phyloP scores from a whole-genome alignment of 2,888 invertebrate genomes.

The Drosophila borealis region DNA sequence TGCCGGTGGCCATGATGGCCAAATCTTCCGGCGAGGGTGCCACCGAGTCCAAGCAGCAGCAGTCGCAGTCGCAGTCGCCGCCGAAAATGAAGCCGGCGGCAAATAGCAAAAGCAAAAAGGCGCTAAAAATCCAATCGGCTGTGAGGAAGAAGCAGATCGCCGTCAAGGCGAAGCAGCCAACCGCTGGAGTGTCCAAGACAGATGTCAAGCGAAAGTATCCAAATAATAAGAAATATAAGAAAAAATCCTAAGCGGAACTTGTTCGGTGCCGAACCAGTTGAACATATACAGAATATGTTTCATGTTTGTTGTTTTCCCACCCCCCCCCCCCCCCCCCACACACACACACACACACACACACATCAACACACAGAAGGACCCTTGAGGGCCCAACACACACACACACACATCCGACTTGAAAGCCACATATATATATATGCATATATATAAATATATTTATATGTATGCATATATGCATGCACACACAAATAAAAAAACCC shows the following conservation, averaged over 20 bases:
- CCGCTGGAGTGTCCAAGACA: background rate
- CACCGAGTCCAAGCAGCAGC: background rate
- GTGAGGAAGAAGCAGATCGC: constrained; percentile 2
- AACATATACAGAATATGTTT: background rate
- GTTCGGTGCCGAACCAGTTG: background rate
- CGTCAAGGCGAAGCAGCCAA: background rate
- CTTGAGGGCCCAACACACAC: background rate
- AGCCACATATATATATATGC: background rate
- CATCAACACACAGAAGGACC: no score
- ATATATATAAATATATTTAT: background rate
- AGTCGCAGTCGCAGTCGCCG: background rate
- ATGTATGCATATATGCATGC: background rate
- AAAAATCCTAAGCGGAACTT: constrained; percentile 3
- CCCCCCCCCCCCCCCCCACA: background rate
- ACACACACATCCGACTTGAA: background rate
- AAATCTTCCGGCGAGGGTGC: background rate
- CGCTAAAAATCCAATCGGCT: background rate
- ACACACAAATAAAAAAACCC: background rate
- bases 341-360: no score
- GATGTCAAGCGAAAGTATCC: constrained; percentile 2
- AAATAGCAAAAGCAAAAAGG: constrained; percentile 10
- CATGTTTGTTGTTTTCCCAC: background rate
- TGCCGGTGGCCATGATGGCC: background rate
- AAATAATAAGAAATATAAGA: constrained; percentile 4
- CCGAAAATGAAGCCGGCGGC: background rate